These are phyloP conservation scores for Arbacia lixula DNA, from an alignment of 53 echinoderm and acorn worm genomes.

Conservation along the genomic window DNA sequence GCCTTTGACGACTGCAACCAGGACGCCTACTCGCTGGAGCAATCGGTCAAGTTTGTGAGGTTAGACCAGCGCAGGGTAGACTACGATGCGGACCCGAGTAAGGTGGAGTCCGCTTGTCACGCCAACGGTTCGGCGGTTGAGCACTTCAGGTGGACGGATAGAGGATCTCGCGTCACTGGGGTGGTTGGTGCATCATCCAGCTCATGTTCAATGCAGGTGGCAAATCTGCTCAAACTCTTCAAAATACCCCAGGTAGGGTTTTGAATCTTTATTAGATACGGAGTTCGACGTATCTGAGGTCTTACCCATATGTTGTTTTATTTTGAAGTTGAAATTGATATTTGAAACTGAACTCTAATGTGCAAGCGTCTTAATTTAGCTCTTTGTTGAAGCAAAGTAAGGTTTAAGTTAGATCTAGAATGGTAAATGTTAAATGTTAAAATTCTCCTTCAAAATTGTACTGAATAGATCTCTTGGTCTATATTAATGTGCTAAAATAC, in stretches of 20 bases:
- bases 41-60: constrained; percentile 80
- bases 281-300: no score
- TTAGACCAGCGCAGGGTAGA: neutral
- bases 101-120: constrained; percentile 10
- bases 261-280: no score
- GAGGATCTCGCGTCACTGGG: constrained; percentile 57
- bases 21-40: constrained; percentile 77
- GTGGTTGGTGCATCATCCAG: constrained; percentile 89
- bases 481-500: no score
- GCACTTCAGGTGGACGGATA: neutral
- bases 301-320: no score
- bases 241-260: constrained; percentile 92
- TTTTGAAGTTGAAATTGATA: no score
- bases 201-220: constrained; percentile 82
- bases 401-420: no score
- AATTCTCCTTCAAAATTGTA: no score
- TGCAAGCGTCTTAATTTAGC: no score
- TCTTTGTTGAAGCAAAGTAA: no score
- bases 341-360: no score
- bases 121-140: constrained; percentile 23
- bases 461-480: no score
- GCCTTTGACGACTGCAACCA: constrained; percentile 92
- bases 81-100: neutral
- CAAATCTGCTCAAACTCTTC: constrained; percentile 92
- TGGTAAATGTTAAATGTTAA: no score